Percentiles rank a stretch among this genome's conserved stretches.
These are phyloP conservation scores for Papilio dardanus DNA, from an alignment of 1,140 invertebrate species.

Conservation along the genomic window DNA sequence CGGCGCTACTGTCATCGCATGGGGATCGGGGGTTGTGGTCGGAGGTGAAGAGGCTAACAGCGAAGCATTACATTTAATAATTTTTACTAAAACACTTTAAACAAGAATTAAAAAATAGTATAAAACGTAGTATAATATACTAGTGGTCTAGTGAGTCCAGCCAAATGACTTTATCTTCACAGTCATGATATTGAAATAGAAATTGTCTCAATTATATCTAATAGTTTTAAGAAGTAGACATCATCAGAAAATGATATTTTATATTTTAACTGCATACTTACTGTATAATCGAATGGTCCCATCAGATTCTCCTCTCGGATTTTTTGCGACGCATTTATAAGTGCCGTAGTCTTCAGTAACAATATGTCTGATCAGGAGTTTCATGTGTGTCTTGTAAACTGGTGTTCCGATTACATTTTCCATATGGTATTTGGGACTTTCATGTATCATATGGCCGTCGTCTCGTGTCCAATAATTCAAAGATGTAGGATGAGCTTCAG, in stretches of 20 bases:
- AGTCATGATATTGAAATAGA: too few relatives aligned
- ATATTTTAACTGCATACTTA: slow-evolving; percentile 85
- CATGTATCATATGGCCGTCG: slow-evolving; percentile 94
- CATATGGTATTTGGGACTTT: slow-evolving; percentile 90
- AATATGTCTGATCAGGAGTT: slow-evolving; percentile 89
- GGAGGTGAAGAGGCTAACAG: slow-evolving; percentile 72
- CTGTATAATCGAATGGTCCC: slow-evolving; percentile 95
- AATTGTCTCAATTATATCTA: too few relatives aligned
- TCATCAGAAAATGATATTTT: not conserved
- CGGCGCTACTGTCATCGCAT: slow-evolving; percentile 65
- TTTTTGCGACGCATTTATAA: slow-evolving; percentile 96
- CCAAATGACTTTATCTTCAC: too few relatives aligned
- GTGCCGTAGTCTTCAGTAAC: slow-evolving; percentile 91
- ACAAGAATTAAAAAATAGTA: not conserved
- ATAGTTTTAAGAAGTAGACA: too few relatives aligned
- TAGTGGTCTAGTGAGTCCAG: too few relatives aligned
- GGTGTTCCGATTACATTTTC: slow-evolving; percentile 87
- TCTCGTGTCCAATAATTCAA: slow-evolving; percentile 96
- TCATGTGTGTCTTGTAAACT: slow-evolving; percentile 93
- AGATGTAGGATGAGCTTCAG: slow-evolving; percentile 94
- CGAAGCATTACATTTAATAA: not conserved
- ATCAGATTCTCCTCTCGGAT: slow-evolving; percentile 95
- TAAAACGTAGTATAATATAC: too few relatives aligned
- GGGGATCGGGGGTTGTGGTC: slow-evolving; percentile 75
- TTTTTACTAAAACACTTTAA: too few relatives aligned